Evolutionary conservation across 2,888 invertebrate genomes (phyloP).

Genomic region (Andricus curvator): DNA sequence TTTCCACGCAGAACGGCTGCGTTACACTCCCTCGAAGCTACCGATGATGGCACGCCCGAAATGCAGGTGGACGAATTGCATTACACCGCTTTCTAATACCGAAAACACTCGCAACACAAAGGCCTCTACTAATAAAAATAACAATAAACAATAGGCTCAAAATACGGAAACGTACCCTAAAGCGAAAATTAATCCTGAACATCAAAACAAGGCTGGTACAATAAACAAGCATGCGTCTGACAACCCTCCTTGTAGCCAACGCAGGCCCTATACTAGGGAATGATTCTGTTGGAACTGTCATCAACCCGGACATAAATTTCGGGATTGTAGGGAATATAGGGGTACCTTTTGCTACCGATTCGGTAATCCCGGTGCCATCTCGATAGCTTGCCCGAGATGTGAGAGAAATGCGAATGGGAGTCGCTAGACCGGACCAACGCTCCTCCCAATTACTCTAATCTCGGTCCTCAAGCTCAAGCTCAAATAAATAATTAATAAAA

Average conservation of each 20-base stretch:
- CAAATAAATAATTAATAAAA: too few relatives aligned
- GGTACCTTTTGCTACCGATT: background rate
- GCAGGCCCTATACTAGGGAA: background rate
- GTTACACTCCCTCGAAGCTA: too few relatives aligned
- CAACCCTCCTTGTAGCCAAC: background rate
- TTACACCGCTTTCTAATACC: too few relatives aligned
- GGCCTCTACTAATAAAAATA: too few relatives aligned
- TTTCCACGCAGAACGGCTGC: too few relatives aligned
- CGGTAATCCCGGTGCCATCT: background rate
- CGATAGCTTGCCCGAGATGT: background rate
- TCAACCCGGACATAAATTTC: background rate
- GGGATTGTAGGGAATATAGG: background rate
- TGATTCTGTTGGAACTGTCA: background rate
- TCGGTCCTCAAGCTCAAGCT: too few relatives aligned
- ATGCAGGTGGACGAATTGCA: too few relatives aligned
- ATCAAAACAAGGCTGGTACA: background rate
- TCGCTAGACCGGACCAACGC: background rate
- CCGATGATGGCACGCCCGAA: too few relatives aligned
- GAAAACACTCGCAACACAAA: too few relatives aligned
- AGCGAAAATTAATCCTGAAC: background rate
- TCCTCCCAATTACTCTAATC: background rate
- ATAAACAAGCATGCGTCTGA: too few relatives aligned
- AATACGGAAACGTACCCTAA: background rate
- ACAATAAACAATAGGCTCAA: background rate
- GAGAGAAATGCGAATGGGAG: background rate